Percentiles rank a stretch among this genome's conserved stretches.
phyloP scores from a whole-genome alignment of 2,888 invertebrate species.

The Toxonevra muliebris region DNA sequence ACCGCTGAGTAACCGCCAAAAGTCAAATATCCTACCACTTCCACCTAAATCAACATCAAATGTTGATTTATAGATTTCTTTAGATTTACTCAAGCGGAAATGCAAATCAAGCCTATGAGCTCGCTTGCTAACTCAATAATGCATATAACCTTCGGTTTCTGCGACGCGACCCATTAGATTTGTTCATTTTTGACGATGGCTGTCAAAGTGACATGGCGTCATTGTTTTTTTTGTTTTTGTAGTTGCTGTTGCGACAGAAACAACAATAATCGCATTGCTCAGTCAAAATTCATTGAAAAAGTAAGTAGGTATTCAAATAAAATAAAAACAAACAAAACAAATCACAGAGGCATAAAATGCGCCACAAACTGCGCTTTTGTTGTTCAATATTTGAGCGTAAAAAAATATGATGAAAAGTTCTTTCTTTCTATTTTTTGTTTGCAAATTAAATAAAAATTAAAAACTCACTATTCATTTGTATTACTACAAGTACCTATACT shows the following conservation, averaged over 20 bases:
- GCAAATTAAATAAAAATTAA: slow-evolving; percentile 20
- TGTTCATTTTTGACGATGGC: background rate
- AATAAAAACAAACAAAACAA: slow-evolving; percentile 11
- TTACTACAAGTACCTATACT: background rate
- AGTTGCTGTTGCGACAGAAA: slow-evolving; percentile 19
- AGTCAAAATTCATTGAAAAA: slow-evolving; percentile 28
- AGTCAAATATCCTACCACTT: slow-evolving; percentile 1
- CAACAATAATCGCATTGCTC: slow-evolving; percentile 3
- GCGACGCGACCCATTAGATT: background rate
- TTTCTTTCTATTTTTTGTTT: background rate
- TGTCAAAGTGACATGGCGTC: slow-evolving; percentile 16
- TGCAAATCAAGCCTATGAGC: slow-evolving; percentile 39
- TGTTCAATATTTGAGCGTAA: slow-evolving; percentile 34
- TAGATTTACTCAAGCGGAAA: slow-evolving; percentile 43
- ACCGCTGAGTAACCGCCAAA: slow-evolving; percentile 2
- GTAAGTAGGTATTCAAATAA: slow-evolving; percentile 16
- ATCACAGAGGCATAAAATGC: slow-evolving; percentile 19
- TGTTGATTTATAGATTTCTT: background rate
- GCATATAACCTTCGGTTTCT: background rate
- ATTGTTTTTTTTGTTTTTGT: slow-evolving; percentile 22
- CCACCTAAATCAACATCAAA: slow-evolving; percentile 3
- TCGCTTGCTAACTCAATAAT: slow-evolving; percentile 31
- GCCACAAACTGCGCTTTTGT: slow-evolving; percentile 48
- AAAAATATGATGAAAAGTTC: slow-evolving; percentile 28
- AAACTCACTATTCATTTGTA: background rate